These are phyloP conservation scores for Scelioninae gen. 1 DNA, from an alignment of 2,888 invertebrate genomes.

Conservation along the genomic window DNA sequence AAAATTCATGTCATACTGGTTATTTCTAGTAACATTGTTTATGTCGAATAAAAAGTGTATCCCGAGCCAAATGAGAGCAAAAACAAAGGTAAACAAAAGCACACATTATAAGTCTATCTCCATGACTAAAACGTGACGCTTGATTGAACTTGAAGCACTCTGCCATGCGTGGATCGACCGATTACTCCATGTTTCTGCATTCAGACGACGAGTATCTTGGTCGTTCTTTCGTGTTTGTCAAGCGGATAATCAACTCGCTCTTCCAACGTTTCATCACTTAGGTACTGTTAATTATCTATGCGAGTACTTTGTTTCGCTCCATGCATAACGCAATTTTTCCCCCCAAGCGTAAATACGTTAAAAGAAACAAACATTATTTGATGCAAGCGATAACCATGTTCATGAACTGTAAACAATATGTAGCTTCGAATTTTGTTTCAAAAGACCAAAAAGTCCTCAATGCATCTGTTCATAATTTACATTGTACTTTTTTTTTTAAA, in stretches of 20 bases:
- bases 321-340: constrained; percentile 50
- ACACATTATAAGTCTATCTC: constrained; percentile 47
- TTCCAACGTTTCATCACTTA: constrained; percentile 53
- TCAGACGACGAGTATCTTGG: constrained; percentile 46
- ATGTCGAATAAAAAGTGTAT: no score
- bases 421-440: not conserved
- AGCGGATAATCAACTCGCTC: constrained; percentile 63
- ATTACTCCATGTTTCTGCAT: constrained; percentile 44
- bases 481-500: no score
- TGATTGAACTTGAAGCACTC: constrained; percentile 63
- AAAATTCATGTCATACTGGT: no score
- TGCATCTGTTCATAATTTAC: no score
- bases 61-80: no score
- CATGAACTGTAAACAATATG: not conserved
- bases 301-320: constrained; percentile 30
- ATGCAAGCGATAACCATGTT: constrained; percentile 10
- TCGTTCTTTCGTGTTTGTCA: constrained; percentile 64
- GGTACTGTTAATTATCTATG: constrained; percentile 57
- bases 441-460: no score
- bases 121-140: constrained; percentile 42
- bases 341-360: constrained; percentile 28
- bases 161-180: constrained; percentile 52
- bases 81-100: constrained; percentile 54
- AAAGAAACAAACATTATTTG: constrained; percentile 38
- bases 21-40: no score